Base-by-base conservation (phyloP, 2,797 vertebrate genomes). In the Alca torda region DNA sequence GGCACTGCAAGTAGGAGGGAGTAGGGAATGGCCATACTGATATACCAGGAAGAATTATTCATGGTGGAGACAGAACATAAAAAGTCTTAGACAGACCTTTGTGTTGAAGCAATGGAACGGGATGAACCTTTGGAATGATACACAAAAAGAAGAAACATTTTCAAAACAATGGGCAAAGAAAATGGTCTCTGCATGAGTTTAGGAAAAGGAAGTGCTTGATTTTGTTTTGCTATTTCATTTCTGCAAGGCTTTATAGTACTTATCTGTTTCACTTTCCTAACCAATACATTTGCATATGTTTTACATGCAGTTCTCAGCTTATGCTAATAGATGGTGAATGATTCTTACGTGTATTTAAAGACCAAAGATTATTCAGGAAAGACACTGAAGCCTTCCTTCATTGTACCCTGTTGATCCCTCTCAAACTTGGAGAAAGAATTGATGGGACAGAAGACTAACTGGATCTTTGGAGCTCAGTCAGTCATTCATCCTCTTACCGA, bases 251-350 rank as follows among this genome's bases (percentile, higher is more conserved):
- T 54, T 26, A 11, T 19, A 35, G 9, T 9, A 56, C 11, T 73
- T 45, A 26, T 4, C 33, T 87, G 2, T 45, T 26, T 65, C 19
- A 16, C 3, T 89, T 90, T 87, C 35, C 28, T 33, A 65, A 69
- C 3, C 11, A 82, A 16, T 63, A 67, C 11, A 19, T 37, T 48
- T 59, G 26, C 2, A 4, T 20, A 10, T 13, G 11, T 11, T 33
- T 87, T 48, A 37, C 0, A 0, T 51, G 33, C 46, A 45, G 15
- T 54, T 73, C 41, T 75, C 11, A 4, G 1, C n/a, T 88, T 43
- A 24, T 6, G 9, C 9, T 54, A 21, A 10, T 9, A 41, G 53
- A 23, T 65, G 21, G 6, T 53, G 26, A n/a, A 67, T 43, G 16
- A 63, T 15, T 3, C 15, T 16, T 33, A 28, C 4, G 14, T 61